Conservation (phyloP, 2,113 vertebrate genomes). For the Tichodroma muraria region DNA sequence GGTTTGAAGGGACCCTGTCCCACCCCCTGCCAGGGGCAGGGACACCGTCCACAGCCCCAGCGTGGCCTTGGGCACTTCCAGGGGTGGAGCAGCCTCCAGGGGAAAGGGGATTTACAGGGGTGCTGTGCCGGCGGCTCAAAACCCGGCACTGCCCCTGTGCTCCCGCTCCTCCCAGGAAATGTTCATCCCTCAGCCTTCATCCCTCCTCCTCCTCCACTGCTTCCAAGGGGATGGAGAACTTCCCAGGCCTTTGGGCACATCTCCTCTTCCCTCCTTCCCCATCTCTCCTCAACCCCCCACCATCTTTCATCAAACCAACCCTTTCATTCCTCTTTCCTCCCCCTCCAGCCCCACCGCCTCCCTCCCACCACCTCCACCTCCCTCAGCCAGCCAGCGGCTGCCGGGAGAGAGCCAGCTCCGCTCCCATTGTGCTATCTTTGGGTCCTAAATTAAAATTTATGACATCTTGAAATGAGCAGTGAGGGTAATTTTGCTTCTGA, state of each 20-base stretch:
- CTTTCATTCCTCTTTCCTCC: slow-evolving; percentile 6
- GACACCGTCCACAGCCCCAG: accelerated
- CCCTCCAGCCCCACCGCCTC: not conserved
- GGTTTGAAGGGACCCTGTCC: not conserved
- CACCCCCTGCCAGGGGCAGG: no score
- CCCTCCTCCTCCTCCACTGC: not conserved
- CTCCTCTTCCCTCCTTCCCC: not conserved
- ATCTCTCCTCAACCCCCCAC: not conserved
- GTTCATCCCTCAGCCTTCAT: not conserved
- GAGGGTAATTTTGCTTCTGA: slow-evolving; percentile 83
- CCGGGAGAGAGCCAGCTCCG: slow-evolving; percentile 40
- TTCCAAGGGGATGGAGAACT: not conserved
- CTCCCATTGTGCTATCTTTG: slow-evolving; percentile 81
- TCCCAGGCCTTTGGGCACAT: not conserved
- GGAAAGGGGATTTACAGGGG: not conserved
- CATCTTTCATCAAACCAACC: not conserved
- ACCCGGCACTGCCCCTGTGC: not conserved
- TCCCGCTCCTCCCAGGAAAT: not conserved
- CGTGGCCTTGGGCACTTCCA: accelerated
- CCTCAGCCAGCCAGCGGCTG: slow-evolving; percentile 18
- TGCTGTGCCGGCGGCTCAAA: not conserved
- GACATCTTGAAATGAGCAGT: slow-evolving; percentile 83
- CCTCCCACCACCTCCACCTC: slow-evolving; percentile 15
- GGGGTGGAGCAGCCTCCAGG: not conserved
- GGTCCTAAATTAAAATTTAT: slow-evolving; percentile 84